Conservation (phyloP, 2,888 invertebrate genomes). For the Coelogynopora nodosa region DNA sequence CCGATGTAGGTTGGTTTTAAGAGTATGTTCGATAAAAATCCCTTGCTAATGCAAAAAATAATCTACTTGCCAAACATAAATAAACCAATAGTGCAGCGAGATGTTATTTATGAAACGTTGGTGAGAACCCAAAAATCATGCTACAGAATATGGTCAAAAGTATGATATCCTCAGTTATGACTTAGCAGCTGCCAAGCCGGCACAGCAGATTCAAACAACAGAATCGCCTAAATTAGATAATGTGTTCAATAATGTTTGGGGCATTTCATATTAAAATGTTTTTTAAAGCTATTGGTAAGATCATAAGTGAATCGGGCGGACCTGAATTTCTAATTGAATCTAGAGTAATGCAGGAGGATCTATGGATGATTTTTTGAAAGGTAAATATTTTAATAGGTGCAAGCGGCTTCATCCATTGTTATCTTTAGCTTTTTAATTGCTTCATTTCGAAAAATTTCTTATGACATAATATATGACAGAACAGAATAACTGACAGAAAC, state of each 20-base stretch:
- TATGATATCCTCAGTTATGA: constrained; percentile 46
- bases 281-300: constrained; percentile 48
- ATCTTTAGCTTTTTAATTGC: constrained; percentile 33
- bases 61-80: too few relatives aligned
- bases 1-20: too few relatives aligned
- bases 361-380: constrained; percentile 47
- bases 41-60: too few relatives aligned
- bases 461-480: not conserved
- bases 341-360: constrained; percentile 48
- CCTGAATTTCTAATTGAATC: constrained; percentile 48
- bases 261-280: constrained; percentile 49
- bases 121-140: too few relatives aligned
- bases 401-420: constrained; percentile 49
- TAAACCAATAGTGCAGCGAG: too few relatives aligned
- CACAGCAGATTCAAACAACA: constrained; percentile 48
- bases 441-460: constrained; percentile 33
- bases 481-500: too few relatives aligned
- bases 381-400: constrained; percentile 48
- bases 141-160: too few relatives aligned
- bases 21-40: too few relatives aligned
- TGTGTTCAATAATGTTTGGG: constrained; percentile 49
- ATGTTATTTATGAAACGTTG: too few relatives aligned
- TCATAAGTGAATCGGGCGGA: constrained; percentile 48
- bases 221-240: constrained; percentile 49
- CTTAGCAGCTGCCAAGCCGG: constrained; percentile 48